Base-by-base conservation (phyloP, 2,797 vertebrate species). In the Lutjanus campechanus region DNA sequence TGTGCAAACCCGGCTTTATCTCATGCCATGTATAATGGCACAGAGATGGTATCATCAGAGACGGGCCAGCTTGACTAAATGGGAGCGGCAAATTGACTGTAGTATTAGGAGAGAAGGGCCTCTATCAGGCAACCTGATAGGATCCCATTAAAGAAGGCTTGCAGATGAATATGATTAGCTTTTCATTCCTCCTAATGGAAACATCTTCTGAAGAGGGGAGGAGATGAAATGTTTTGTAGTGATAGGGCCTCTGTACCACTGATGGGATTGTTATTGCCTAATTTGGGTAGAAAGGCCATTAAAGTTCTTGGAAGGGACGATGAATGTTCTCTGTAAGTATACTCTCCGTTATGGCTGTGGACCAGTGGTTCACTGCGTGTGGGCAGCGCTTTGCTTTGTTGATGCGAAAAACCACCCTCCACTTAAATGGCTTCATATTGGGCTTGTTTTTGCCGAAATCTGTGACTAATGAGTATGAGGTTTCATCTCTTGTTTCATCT, bases 101-200 rank as follows among this genome's bases (percentile, higher is more conserved):
- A 78, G 89, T 87, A 91, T 92, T 91, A 89, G 73, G 29, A 86
- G 81, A 89, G 82, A 85, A 77, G 71, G 77, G 82, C 80, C 77
- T 89, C 85, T 88, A 85, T 93, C 87, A 73, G 86, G 85, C 69
- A 64, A 89, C 92, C 87, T 90, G 89, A 94, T 88, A 88, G 88
- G 83, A 88, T 89, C 85, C 85, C 89, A 93, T 93, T 95, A 93
- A 92, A 90, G 90, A 87, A 83, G 79, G 78, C 85, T 89, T 90
- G 90, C 91, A 90, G 92, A 94, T 93, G 88, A 93, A 92, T 93
- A 94, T 90, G 92, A 95, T 94, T 93, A 93, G 89, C 89, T 90
- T 85, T 92, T 93, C 84, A 86, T 88, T 90, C 87, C 73, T 90
- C 73, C 87, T 93, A 94, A 94, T 94, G 91, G 90, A 91, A 90